phyloP scores from a whole-genome alignment of 2,113 vertebrate genomes.

The Alligator mississippiensis region DNA sequence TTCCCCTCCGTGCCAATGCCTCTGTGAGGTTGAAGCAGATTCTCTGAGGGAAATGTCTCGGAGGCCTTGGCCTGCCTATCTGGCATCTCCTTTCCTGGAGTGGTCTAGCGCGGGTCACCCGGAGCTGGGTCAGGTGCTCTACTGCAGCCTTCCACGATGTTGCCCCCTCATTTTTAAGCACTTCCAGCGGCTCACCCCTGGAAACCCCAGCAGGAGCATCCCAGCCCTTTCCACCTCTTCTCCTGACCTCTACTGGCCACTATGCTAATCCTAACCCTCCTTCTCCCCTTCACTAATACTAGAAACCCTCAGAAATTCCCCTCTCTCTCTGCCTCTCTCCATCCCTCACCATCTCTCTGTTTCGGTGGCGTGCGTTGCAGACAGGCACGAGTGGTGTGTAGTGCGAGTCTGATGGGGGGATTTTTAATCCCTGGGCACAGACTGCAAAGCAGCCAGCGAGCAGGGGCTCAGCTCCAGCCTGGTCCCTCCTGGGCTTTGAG shows the following conservation, averaged over 20 bases:
- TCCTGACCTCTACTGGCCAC: neutral
- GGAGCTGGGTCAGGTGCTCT: neutral
- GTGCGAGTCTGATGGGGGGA: neutral
- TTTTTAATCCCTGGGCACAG: neutral
- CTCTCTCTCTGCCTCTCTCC: neutral
- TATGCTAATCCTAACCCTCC: neutral
- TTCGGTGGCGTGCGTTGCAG: neutral
- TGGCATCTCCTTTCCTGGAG: neutral
- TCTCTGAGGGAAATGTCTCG: neutral
- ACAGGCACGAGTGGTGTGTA: neutral
- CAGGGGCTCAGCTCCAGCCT: neutral
- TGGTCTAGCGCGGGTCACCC: neutral
- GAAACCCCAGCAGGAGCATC: neutral
- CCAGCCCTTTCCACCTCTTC: neutral
- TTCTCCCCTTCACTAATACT: neutral
- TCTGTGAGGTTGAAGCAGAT: neutral
- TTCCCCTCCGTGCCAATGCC: neutral
- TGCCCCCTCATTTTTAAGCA: rapidly evolving
- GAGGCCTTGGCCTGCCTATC: neutral
- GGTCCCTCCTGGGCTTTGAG: neutral
- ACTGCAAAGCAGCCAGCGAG: neutral
- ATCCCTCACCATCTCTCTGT: neutral
- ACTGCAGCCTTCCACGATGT: neutral
- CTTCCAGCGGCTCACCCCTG: neutral
- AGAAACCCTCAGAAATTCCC: neutral